phyloP scores from a whole-genome alignment of 2,797 vertebrate species.

The Acanthiza pusilla region DNA sequence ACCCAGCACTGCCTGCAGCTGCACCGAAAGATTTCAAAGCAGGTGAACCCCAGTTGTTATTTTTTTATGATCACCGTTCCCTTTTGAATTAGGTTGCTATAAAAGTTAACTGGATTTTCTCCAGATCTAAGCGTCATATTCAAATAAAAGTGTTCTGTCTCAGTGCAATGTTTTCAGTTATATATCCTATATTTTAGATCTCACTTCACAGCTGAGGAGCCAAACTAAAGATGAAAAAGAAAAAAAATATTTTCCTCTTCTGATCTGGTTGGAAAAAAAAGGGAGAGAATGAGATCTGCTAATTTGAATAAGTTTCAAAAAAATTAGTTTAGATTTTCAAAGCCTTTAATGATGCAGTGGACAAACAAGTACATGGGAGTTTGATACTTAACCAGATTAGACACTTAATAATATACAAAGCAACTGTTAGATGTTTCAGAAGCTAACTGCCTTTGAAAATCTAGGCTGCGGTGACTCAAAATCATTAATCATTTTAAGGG shows the following conservation, averaged over 20 bases:
- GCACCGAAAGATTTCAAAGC: neutral
- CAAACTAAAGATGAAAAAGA: neutral
- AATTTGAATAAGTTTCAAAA: neutral
- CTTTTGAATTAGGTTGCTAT: neutral
- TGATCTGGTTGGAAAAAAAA: neutral
- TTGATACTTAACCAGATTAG: neutral
- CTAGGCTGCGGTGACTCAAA: neutral
- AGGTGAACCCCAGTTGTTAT: neutral
- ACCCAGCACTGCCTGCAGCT: neutral
- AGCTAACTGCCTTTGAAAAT: neutral
- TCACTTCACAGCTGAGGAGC: neutral
- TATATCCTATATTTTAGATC: neutral
- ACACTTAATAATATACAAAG: neutral
- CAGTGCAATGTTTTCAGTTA: neutral
- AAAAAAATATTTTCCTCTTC: neutral
- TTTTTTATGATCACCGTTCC: neutral
- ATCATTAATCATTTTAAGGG: conserved; percentile 6
- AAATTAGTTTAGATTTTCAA: neutral
- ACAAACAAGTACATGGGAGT: neutral
- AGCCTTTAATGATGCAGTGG: neutral
- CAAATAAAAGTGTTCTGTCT: neutral
- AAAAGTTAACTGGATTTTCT: neutral
- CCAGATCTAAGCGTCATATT: neutral
- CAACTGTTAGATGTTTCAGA: neutral
- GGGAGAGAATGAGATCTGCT: neutral